These are phyloP conservation scores for Cordilura impudica DNA, from an alignment of 2,888 invertebrate genomes.

Conservation along the genomic window DNA sequence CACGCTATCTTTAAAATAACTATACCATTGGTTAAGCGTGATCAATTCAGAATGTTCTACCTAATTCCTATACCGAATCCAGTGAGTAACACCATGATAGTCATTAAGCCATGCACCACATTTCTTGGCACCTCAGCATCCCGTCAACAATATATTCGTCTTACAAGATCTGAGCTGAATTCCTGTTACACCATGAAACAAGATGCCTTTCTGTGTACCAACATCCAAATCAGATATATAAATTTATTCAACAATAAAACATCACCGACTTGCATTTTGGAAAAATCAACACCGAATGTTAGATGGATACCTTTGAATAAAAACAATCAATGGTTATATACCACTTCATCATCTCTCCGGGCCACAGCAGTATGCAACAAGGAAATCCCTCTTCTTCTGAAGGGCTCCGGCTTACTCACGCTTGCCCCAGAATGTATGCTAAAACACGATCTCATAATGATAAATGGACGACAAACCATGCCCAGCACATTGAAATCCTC, in stretches of 20 bases:
- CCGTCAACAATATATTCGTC: neutral
- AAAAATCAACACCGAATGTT: neutral
- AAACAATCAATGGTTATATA: slow-evolving; percentile 18
- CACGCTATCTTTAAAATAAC: too few relatives aligned
- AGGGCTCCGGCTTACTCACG: too few relatives aligned
- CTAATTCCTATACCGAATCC: too few relatives aligned
- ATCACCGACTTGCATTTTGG: too few relatives aligned
- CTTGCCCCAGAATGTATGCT: too few relatives aligned
- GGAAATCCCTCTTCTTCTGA: neutral
- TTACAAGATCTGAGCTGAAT: neutral
- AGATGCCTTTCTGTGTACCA: neutral
- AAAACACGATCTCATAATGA: too few relatives aligned
- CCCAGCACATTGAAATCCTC: neutral
- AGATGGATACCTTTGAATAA: slow-evolving; percentile 10
- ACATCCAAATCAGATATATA: neutral
- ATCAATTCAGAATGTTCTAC: too few relatives aligned
- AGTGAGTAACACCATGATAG: too few relatives aligned
- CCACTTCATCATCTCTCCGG: neutral
- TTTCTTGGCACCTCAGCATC: neutral
- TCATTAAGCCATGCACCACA: too few relatives aligned
- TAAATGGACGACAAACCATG: neutral
- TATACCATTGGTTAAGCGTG: too few relatives aligned
- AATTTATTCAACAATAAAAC: slow-evolving; percentile 10
- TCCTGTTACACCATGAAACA: neutral
- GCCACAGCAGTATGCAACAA: neutral